Percentiles rank a stretch among this genome's conserved stretches.
Evolutionary conservation across 2,113 vertebrate genomes (phyloP).

Genomic region (Lethenteron reissneri): DNA sequence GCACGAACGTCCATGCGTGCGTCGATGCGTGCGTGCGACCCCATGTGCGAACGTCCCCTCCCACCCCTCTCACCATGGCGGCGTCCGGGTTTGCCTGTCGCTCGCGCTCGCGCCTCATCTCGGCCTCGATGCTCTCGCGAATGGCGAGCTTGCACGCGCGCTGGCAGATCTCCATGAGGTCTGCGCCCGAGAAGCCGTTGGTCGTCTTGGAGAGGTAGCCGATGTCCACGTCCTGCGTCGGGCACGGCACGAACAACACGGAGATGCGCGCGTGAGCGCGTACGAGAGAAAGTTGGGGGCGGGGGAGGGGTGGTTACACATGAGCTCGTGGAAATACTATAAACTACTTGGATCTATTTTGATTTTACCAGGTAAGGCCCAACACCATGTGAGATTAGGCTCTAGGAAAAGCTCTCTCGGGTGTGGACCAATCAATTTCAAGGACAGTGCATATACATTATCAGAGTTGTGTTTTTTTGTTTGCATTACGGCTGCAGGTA

Average conservation of each 20-base stretch:
- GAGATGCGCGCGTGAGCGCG: neutral
- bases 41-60: neutral
- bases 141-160: slow-evolving; percentile 90
- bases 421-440: no score
- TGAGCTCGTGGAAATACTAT: no score
- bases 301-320: no score
- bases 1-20: neutral
- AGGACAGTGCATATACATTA: no score
- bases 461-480: no score
- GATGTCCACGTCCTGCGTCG: slow-evolving; percentile 58
- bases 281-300: no score
- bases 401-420: no score
- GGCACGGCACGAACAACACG: neutral
- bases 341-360: no score
- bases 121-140: slow-evolving; percentile 80
- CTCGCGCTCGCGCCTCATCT: slow-evolving; percentile 76
- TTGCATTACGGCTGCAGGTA: no score
- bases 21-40: neutral
- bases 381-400: no score
- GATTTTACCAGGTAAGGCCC: no score
- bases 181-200: slow-evolving; percentile 88
- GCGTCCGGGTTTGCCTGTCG: slow-evolving; percentile 74
- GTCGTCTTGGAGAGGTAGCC: slow-evolving; percentile 96
- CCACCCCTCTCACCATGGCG: slow-evolving; percentile 55
- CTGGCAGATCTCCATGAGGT: slow-evolving; percentile 89